These are phyloP conservation scores for Henricia sp. DNA, from an alignment of 53 echinoderm and acorn worm genomes.

Conservation along the genomic window DNA sequence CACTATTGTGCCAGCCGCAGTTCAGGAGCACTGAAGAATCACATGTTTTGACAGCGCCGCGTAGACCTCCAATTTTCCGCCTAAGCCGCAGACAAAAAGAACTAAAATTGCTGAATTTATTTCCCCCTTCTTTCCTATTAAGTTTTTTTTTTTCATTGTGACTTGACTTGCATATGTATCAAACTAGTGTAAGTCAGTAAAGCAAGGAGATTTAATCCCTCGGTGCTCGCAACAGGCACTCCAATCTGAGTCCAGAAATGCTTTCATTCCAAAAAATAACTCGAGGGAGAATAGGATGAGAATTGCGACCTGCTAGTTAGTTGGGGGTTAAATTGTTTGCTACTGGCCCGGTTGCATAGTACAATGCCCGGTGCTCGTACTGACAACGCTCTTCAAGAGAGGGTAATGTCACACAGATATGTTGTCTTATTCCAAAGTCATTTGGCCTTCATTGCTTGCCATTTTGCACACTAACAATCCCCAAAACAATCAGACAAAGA, in stretches of 20 bases:
- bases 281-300: slow-evolving; percentile 13
- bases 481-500: slow-evolving; percentile 14
- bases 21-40: slow-evolving; percentile 37
- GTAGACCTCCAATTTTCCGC: slow-evolving; percentile 54
- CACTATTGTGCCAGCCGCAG: slow-evolving; percentile 24
- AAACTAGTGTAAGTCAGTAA: slow-evolving; percentile 47
- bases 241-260: slow-evolving; percentile 46
- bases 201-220: neutral
- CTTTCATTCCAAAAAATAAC: slow-evolving; percentile 53
- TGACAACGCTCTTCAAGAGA: slow-evolving; percentile 11
- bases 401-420: neutral
- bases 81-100: slow-evolving; percentile 51
- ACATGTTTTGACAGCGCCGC: slow-evolving; percentile 56
- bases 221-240: slow-evolving; percentile 19
- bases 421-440: neutral
- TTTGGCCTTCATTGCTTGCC: too few species aligned
- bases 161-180: slow-evolving; percentile 57
- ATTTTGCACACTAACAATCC: too few species aligned
- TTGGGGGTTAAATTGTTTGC: slow-evolving; percentile 53
- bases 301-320: slow-evolving; percentile 35
- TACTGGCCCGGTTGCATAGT: slow-evolving; percentile 33
- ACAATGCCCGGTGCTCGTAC: slow-evolving; percentile 60
- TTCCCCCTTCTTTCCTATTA: neutral
- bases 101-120: slow-evolving; percentile 30
- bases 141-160: neutral